These are phyloP conservation scores for Acrobasis repandana DNA, from an alignment of 2,888 invertebrate species.

Conservation along the genomic window DNA sequence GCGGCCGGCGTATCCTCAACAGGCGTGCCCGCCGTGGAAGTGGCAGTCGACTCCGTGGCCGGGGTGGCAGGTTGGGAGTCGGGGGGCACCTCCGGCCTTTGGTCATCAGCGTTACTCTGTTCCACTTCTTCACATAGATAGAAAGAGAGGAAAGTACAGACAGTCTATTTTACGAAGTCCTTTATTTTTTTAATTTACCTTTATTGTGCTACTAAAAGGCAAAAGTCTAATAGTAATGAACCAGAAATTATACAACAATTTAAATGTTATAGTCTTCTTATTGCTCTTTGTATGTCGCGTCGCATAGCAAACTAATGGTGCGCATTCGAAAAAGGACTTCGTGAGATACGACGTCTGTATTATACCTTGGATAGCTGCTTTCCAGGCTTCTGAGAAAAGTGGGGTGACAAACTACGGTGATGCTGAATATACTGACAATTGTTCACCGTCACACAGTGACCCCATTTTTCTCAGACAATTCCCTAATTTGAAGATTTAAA, in stretches of 20 bases:
- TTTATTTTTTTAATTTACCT: neutral
- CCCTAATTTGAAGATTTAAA: constrained; percentile 4
- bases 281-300: no score
- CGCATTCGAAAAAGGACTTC: constrained; percentile 6
- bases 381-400: constrained; percentile 45
- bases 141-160: constrained; percentile 37
- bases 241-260: no score
- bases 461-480: constrained; percentile 39
- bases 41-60: constrained; percentile 19
- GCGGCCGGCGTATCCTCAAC: neutral
- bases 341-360: neutral
- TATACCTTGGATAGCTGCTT: constrained; percentile 3
- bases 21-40: neutral
- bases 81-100: constrained; percentile 25
- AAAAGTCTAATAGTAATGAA: no score
- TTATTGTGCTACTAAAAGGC: neutral
- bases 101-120: constrained; percentile 43
- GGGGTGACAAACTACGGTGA: constrained; percentile 27
- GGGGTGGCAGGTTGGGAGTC: constrained; percentile 3
- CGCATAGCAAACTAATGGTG: no score
- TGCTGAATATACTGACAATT: constrained; percentile 52
- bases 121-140: constrained; percentile 62
- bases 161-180: constrained; percentile 28
- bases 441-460: constrained; percentile 40
- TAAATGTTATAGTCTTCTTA: no score